A percentile compares a stretch with the other conserved stretches of the same genome.
These are phyloP conservation scores for Setophaga coronata DNA, from an alignment of 2,113 vertebrate species.

Conservation along the genomic window DNA sequence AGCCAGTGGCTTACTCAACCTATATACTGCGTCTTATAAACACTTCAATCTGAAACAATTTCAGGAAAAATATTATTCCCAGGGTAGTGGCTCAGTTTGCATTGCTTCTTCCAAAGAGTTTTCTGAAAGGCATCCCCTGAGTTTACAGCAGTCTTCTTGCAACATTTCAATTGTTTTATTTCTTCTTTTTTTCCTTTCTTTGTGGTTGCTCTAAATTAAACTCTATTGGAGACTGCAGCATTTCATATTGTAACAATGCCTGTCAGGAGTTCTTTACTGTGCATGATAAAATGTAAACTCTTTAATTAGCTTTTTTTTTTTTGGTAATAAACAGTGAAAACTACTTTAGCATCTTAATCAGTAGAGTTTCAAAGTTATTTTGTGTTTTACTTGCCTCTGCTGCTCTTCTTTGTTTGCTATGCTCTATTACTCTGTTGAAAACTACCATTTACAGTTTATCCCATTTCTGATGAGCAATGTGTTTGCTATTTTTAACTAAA, in stretches of 20 bases:
- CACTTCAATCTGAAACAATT: conserved; percentile 12
- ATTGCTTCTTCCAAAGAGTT: neutral
- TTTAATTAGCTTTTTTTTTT: conserved; percentile 55
- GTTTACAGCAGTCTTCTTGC: neutral
- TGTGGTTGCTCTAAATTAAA: conserved; percentile 57
- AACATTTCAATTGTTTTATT: conserved; percentile 30
- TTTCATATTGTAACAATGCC: conserved; percentile 34
- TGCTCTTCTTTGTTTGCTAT: neutral
- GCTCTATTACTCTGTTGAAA: conserved; percentile 10
- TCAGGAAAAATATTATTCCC: conserved; percentile 43
- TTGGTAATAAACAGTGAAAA: conserved; percentile 39
- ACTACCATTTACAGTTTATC: neutral
- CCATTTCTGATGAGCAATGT: neutral
- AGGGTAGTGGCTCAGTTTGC: neutral
- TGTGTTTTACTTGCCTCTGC: neutral
- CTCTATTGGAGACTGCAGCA: conserved; percentile 17
- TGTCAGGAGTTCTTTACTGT: conserved; percentile 54
- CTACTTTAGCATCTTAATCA: conserved; percentile 39
- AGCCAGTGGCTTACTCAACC: neutral
- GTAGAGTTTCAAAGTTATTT: conserved; percentile 3
- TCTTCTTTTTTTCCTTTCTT: conserved; percentile 17
- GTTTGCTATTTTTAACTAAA: conserved; percentile 9
- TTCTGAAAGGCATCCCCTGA: conserved; percentile 19
- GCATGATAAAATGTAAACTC: conserved; percentile 51
- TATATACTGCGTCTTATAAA: neutral